Base-by-base conservation (phyloP, 2,113 vertebrate species). In the Redunca redunca region DNA sequence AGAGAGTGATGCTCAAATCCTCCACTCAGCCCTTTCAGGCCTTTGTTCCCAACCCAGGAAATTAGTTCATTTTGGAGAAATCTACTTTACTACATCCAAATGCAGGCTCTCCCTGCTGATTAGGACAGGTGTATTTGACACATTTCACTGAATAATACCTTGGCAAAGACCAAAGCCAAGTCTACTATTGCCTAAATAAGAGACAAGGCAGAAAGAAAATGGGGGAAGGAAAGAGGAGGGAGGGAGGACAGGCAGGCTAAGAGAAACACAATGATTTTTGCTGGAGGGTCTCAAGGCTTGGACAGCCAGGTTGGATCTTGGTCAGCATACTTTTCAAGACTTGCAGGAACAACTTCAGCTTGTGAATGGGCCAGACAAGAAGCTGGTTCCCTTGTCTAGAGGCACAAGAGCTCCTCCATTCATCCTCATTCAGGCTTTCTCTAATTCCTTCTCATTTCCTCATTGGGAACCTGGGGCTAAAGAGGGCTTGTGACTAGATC, bases 381-480 rank as follows among this genome's bases (percentile, higher is more conserved):
- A 77, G 55, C 30, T 43, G 74, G 5, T 57, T 30, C 48, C 43
- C 62, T 81, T 67, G 25, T 95, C 83, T 60, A 43, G 62, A 93
- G 52, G 74, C 84, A 74, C 30, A 91, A 83, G 77, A 43, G 33
- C 23, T 89, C 55, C 91, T 96, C 55, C 30, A 2, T 67, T 90
- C 53, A 48, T 60, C 19, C 46, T 90, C 25, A 7, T 80, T 90
- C 88, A 55, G 67, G 46, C 52, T 95, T 88, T 95, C 58, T 88
- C 74, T 62, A 95, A 96, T 96, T 92, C 87, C 55, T 91, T 93
- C 90, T 94, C 40, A 30, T 96, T 96, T 97, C 71, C 60, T 97
- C 74, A 14, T 89, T 13, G 84, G 92, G 81, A 98, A 92, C 95
- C 82, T 94, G 85, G 60, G 46, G 21, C 77, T 97, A 71, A 71